Base-by-base conservation (phyloP, 30 jellyfish, hydroid and myxozoan genomes). In the Pelagia noctiluca region DNA sequence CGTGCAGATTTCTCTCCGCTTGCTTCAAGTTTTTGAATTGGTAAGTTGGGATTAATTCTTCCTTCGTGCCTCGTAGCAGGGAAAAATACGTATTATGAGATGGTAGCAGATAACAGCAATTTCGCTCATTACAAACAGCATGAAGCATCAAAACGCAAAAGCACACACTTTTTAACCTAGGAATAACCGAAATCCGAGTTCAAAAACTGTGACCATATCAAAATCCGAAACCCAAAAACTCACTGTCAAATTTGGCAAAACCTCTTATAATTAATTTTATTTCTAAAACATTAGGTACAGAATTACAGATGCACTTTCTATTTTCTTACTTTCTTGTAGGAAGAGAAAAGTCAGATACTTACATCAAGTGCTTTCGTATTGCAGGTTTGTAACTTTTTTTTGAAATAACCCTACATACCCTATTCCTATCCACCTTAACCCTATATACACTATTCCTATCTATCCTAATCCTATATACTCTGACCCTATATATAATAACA, bases 21-120 rank as follows among this genome's bases (percentile, higher is more conserved):
- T 86, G 7, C 48, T 70, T 64, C 96, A 86, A 57, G 75, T 86
- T 18, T 86, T 86, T 64, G 89, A 75, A 49, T 49, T 86, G 96
- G 96, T 86, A 48, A 62, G 96, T 82, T 7, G 46, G 7, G 23
- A 0, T 12, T 1, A n/a, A 21, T 23, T 3, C 18, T 5, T 21
- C 32, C 35, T 1, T 63, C 11, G 19, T 8, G 61, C n/a, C n/a
- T n/a, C n/a, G 19, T 47, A 19, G 61, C 61, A 19, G 16, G 11
- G 19, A 11, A 19, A 47, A 11, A 11, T 47, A 47, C 61, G 61
- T 11, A 47, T 8, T 8, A 47, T 47, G 19, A 19, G 11, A 47
- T 8, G 61, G 19, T 8, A 8, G 19, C 61, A 11, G 11, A 19
- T 11, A 47, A 47, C 11, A 47, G 19, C 1, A 3, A 24, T 1